Evolutionary conservation across 2,113 vertebrate genomes (phyloP).

Genomic region (Pelobates fuscus): DNA sequence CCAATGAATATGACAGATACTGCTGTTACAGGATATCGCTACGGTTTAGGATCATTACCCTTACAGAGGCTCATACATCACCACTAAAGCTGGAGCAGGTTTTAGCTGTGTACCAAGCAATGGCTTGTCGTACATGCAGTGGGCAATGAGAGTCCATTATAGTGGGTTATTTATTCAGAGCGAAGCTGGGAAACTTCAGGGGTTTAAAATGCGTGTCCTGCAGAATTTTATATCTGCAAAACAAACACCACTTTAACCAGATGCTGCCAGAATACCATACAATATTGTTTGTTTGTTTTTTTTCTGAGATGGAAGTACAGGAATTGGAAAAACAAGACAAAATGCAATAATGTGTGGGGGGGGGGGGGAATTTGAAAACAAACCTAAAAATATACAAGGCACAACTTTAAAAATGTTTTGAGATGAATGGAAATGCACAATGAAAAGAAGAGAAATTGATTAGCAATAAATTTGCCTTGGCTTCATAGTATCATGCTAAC

Average conservation of each 20-base stretch:
- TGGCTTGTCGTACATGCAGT: slow-evolving; percentile 72
- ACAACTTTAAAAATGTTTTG: no score
- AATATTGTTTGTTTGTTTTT: neutral
- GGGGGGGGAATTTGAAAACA: no score
- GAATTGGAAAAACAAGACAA: no score
- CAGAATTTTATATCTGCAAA: slow-evolving; percentile 22
- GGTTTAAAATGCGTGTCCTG: slow-evolving; percentile 23
- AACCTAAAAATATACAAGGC: no score
- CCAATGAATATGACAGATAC: slow-evolving; percentile 90
- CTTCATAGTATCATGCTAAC: no score
- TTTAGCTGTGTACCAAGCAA: slow-evolving; percentile 64
- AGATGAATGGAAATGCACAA: no score
- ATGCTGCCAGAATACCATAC: neutral
- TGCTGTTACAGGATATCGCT: slow-evolving; percentile 84
- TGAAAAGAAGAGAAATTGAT: neutral
- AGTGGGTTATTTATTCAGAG: slow-evolving; percentile 35
- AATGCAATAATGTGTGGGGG: no score
- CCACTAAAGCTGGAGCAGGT: slow-evolving; percentile 73
- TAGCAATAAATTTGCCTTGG: no score
- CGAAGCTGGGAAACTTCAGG: slow-evolving; percentile 27
- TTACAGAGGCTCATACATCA: slow-evolving; percentile 81
- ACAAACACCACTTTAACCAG: slow-evolving; percentile 17
- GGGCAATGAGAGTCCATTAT: slow-evolving; percentile 48
- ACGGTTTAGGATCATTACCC: slow-evolving; percentile 87
- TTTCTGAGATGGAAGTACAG: neutral